Base-by-base conservation (phyloP, 2,888 invertebrate species). In the Rhagonycha fulva region DNA sequence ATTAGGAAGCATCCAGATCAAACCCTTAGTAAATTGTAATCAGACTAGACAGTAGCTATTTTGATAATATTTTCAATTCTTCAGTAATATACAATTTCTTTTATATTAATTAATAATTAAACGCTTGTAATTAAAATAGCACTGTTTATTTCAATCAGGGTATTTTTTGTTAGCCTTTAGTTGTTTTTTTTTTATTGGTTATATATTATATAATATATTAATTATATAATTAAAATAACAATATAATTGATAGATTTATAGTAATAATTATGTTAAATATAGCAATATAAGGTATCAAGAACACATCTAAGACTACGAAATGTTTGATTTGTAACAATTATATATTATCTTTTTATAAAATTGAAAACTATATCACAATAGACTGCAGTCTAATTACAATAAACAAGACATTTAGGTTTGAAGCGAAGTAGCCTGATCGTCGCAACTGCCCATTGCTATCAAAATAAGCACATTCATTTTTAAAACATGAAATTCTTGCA, bases 371-470 rank as follows among this genome's bases (percentile, higher is more conserved):
- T 28, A 68, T 68, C 14, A 23, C 19, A 30, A 62, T 9, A 19
- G 47, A 74, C 69, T 24, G 83, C 82, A 85, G 87, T 83, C 85
- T 81, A 79, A 82, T 84, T 86, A 84, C 84, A 85, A 87, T 79
- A 82, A 85, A 86, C 86, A 86, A 75, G 82, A 82, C 85, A 83
- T 82, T 74, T 74, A 81, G 84, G 85, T 83, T 84, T 84, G 84
- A 80, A 80, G 82, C 83, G 82, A 86, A 83, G 84, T 82, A 83
- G 84, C 81, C 86, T 86, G 88, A 86, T 88, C 84, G 84, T 88
- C 87, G 86, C 88, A 86, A 85, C 82, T 88, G 87, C 88, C 88
- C 88, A 88, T 87, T 85, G 82, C 87, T 84, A 86, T 84, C 84
- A 85, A 69, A 77, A 80, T 47, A 79, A 82, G 81, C 75, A 79